phyloP scores from a whole-genome alignment of 1,140 invertebrate genomes.

The Heterodera carotae region DNA sequence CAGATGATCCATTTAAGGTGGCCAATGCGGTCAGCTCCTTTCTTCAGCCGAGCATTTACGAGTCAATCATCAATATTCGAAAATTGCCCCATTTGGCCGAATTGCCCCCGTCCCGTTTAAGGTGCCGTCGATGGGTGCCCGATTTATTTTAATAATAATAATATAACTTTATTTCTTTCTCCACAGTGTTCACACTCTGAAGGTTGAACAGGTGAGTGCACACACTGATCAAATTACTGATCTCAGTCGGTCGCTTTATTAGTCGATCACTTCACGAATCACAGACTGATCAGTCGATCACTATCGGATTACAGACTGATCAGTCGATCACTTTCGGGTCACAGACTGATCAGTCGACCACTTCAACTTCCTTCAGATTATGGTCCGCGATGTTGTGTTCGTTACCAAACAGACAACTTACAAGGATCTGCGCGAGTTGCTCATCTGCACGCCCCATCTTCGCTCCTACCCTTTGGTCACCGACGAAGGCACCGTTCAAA shows the following conservation, averaged over 20 bases:
- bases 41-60: conserved; percentile 93
- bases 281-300: no score
- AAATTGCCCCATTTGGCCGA: conserved; percentile 89
- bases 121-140: conserved; percentile 17
- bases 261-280: no score
- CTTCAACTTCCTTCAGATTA: conserved; percentile 38
- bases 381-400: conserved; percentile 60
- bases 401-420: conserved; percentile 63
- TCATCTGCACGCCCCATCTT: conserved; percentile 58
- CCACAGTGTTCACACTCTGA: conserved; percentile 62
- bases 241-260: no score
- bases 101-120: conserved; percentile 60
- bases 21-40: conserved; percentile 88
- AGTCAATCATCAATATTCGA: conserved; percentile 96
- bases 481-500: conserved; percentile 60
- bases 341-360: no score
- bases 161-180: not conserved
- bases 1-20: conserved; percentile 84
- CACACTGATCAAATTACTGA: no score
- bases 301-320: no score
- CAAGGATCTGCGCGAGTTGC: conserved; percentile 61
- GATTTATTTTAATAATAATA: conserved; percentile 3
- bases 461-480: conserved; percentile 62
- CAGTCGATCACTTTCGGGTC: no score
- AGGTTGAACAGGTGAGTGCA: conserved; percentile 54